Conservation (phyloP, 2,113 vertebrate species). For the Hippocampus abdominalis region DNA sequence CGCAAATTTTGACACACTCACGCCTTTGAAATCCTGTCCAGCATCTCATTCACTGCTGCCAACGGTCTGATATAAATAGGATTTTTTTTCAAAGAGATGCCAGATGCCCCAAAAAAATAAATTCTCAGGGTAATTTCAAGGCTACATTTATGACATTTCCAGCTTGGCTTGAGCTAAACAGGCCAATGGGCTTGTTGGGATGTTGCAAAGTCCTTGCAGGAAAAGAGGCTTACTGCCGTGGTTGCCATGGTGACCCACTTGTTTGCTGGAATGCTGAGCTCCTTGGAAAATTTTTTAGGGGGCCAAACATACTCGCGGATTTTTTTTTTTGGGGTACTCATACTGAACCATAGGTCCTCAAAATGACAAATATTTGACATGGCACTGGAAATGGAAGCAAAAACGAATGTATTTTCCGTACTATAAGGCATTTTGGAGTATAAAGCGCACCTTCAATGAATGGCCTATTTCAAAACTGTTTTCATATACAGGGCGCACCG, state of each 20-base stretch:
- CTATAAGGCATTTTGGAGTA: too few relatives aligned
- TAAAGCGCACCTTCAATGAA: too few relatives aligned
- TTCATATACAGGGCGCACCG: too few relatives aligned
- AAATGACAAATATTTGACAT: background rate
- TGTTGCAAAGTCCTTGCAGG: background rate
- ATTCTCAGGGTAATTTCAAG: background rate
- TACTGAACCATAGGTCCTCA: background rate
- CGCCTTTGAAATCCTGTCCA: background rate
- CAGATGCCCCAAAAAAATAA: background rate
- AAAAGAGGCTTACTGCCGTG: conserved; percentile 3
- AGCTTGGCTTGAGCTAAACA: background rate
- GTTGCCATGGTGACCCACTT: conserved; percentile 18
- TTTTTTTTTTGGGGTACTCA: background rate
- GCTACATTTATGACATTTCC: background rate
- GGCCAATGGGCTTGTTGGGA: background rate
- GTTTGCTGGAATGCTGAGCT: conserved; percentile 2
- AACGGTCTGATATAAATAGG: conserved; percentile 1
- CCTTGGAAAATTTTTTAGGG: background rate
- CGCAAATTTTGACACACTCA: background rate
- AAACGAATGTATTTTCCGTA: too few relatives aligned
- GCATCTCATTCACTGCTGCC: conserved; percentile 12
- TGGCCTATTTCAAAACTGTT: too few relatives aligned
- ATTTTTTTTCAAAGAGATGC: background rate
- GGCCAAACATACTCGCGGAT: background rate
- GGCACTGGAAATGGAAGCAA: background rate